Conservation (phyloP, 2,888 invertebrate species). For the Philereme transversata region DNA sequence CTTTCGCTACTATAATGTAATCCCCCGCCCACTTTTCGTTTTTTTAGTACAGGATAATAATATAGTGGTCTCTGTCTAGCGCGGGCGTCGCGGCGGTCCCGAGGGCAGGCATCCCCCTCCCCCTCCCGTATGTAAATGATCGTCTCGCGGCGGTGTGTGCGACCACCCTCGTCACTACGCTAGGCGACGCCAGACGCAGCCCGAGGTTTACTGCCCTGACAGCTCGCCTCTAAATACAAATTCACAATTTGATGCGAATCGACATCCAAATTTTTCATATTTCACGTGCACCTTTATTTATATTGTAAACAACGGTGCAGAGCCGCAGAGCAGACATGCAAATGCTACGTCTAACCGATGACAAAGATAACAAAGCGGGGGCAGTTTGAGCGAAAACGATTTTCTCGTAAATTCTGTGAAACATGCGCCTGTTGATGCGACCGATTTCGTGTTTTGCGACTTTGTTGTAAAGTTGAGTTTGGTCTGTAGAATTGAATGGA, state of each 20-base stretch:
- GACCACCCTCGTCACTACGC: slow-evolving; percentile 56
- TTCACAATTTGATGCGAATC: slow-evolving; percentile 65
- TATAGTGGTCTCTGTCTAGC: slow-evolving; percentile 77
- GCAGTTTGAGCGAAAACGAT: slow-evolving; percentile 67
- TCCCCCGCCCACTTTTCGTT: slow-evolving; percentile 84
- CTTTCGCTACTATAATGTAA: slow-evolving; percentile 85
- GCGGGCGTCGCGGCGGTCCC: slow-evolving; percentile 58
- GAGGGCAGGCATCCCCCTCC: slow-evolving; percentile 50
- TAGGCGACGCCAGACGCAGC: slow-evolving; percentile 55
- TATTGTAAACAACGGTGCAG: slow-evolving; percentile 47
- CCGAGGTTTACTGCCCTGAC: slow-evolving; percentile 81
- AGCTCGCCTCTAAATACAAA: slow-evolving; percentile 78
- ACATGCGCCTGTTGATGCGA: slow-evolving; percentile 34
- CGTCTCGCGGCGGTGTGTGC: slow-evolving; percentile 76
- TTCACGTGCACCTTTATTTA: slow-evolving; percentile 38
- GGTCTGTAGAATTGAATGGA: slow-evolving; percentile 34
- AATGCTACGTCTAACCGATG: slow-evolving; percentile 66
- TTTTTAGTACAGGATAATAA: slow-evolving; percentile 78
- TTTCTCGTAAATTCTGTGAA: slow-evolving; percentile 56
- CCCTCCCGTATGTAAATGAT: slow-evolving; percentile 83
- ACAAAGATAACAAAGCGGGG: slow-evolving; percentile 71
- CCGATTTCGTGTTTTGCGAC: slow-evolving; percentile 47
- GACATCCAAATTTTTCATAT: slow-evolving; percentile 52
- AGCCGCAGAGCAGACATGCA: slow-evolving; percentile 56
- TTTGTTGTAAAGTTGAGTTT: slow-evolving; percentile 50